Percentiles rank a stretch among this genome's conserved stretches.
Conservation (phyloP, 2,113 vertebrate genomes). For the Astur gentilis region DNA sequence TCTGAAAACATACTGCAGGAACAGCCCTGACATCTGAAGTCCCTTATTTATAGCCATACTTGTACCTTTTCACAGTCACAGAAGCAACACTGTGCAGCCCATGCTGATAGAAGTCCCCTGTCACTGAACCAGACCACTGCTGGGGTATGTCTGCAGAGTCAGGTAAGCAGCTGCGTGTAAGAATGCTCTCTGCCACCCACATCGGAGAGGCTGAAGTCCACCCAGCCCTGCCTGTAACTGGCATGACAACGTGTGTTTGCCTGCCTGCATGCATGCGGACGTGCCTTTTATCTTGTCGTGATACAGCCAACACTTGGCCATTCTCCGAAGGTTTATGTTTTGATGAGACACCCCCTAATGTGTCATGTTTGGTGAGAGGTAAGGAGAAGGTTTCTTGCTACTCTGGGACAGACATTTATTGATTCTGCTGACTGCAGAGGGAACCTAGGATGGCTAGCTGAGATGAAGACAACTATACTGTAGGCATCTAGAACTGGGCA, state of each 20-base stretch:
- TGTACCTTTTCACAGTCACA: not conserved
- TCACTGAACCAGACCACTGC: not conserved
- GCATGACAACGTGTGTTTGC: not conserved
- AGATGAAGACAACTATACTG: not conserved
- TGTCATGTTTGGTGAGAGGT: not conserved
- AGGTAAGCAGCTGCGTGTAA: not conserved
- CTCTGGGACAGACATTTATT: not conserved
- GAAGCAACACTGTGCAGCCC: not conserved
- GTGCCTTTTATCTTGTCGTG: fast-evolving
- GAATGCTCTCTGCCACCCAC: not conserved
- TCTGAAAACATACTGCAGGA: not conserved
- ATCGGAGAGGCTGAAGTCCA: not conserved
- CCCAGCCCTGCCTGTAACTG: not conserved
- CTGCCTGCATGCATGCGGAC: not conserved
- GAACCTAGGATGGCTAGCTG: not conserved
- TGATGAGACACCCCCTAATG: not conserved
- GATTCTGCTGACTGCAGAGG: not conserved
- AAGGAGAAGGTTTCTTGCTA: not conserved
- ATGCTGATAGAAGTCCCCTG: not conserved
- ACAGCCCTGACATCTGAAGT: not conserved
- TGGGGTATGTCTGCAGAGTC: not conserved
- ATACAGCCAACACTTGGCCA: not conserved
- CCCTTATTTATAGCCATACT: not conserved
- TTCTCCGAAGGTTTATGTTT: not conserved
- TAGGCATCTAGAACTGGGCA: not conserved